Evolutionary conservation across 2,797 vertebrate genomes (phyloP).

Genomic region (Sciurus vulgaris): DNA sequence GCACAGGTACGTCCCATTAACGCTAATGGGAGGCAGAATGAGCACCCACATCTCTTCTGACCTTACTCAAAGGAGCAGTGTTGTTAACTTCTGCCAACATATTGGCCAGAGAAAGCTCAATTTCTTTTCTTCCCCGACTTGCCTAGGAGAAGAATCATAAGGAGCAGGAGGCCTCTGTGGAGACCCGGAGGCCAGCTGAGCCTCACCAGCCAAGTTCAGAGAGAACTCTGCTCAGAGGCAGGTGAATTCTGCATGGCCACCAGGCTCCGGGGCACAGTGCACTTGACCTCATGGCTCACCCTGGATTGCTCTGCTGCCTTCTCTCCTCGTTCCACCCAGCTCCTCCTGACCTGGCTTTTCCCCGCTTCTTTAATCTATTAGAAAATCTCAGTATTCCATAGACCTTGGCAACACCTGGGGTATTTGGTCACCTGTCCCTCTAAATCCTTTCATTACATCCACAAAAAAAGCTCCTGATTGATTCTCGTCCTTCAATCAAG

Average conservation of each 20-base stretch:
- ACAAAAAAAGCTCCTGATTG: not conserved
- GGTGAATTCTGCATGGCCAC: fast-evolving
- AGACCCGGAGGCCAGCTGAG: not conserved
- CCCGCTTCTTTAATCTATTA: not conserved
- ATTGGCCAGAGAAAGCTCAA: not conserved
- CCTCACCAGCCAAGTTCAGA: not conserved
- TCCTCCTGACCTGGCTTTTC: not conserved
- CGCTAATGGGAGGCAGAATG: constrained; percentile 77
- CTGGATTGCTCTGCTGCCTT: too few species aligned
- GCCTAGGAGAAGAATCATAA: not conserved
- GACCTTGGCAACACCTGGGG: not conserved
- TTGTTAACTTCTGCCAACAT: constrained; percentile 56
- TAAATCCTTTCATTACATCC: not conserved
- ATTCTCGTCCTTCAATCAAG: not conserved
- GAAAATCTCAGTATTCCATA: not conserved
- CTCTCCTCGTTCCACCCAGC: not conserved
- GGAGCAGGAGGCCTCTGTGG: not conserved
- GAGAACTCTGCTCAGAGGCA: not conserved
- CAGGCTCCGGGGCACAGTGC: fast-evolving
- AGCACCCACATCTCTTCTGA: constrained; percentile 72
- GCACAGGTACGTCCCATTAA: constrained; percentile 73
- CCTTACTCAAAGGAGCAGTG: constrained; percentile 35
- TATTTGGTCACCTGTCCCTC: not conserved
- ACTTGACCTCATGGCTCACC: not conserved
- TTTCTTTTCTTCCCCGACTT: not conserved